Percentiles rank a stretch among this genome's conserved stretches.
phyloP scores from a whole-genome alignment of 1,140 invertebrate species.

The Pseudomyrmex sp. region DNA sequence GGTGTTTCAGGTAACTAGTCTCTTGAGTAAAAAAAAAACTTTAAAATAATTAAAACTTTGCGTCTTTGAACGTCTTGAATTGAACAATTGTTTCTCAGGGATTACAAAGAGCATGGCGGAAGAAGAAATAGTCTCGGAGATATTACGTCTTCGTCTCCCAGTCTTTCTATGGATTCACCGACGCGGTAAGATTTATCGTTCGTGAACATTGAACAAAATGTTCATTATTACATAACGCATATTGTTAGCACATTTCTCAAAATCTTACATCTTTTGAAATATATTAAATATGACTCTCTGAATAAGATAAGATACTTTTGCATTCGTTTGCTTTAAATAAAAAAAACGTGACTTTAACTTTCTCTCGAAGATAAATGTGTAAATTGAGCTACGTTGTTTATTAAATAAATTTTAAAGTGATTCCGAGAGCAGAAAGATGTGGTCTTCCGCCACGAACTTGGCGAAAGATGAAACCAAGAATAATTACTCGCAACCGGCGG shows the following conservation, averaged over 20 bases:
- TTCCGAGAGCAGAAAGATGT: conserved; percentile 79
- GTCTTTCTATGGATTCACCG: conserved; percentile 72
- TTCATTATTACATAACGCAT: conserved; percentile 35
- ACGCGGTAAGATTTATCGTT: conserved; percentile 48
- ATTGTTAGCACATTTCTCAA: background rate
- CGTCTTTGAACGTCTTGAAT: background rate
- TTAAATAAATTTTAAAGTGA: conserved; percentile 44
- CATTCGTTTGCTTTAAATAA: too few species aligned
- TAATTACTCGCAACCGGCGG: background rate
- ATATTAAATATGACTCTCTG: background rate
- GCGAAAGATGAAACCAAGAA: conserved; percentile 79
- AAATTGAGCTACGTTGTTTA: background rate
- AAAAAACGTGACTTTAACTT: too few species aligned
- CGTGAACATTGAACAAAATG: background rate
- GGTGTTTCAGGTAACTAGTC: conserved; percentile 91
- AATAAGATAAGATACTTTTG: background rate
- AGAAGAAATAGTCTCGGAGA: conserved; percentile 89
- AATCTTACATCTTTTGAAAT: background rate
- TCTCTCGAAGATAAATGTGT: too few species aligned
- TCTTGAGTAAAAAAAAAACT: background rate
- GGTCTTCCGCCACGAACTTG: conserved; percentile 86
- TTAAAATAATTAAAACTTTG: conserved; percentile 15
- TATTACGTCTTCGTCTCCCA: conserved; percentile 91
- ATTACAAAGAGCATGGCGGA: conserved; percentile 95
- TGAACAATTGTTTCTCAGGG: conserved; percentile 84